Evolutionary conservation across 2,797 vertebrate genomes (phyloP).

Genomic region (Channallabes apus): DNA sequence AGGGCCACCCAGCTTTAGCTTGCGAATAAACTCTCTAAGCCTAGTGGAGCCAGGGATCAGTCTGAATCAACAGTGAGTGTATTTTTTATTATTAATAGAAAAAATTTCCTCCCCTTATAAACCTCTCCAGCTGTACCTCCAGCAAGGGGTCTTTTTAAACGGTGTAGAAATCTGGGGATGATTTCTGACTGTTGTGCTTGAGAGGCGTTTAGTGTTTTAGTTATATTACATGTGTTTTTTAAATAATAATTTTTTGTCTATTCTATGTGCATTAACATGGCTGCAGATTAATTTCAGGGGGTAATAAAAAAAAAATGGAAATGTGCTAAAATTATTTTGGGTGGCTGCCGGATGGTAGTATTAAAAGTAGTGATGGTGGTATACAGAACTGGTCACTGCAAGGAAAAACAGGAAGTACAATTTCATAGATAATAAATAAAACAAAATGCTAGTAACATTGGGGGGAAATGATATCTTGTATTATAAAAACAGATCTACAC

Average conservation of each 20-base stretch:
- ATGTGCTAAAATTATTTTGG: not conserved
- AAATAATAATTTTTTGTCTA: not conserved
- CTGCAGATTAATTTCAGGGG: not conserved
- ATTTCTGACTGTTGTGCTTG: not conserved
- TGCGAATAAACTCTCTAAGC: conserved; percentile 41
- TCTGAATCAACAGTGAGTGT: conserved; percentile 44
- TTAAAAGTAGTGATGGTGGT: not conserved
- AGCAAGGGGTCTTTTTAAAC: conserved; percentile 8
- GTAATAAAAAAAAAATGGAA: not conserved
- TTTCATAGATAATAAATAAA: not conserved
- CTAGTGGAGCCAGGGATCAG: conserved; percentile 38
- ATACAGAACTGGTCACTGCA: not conserved
- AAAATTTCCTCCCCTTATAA: conserved; percentile 22
- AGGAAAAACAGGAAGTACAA: not conserved
- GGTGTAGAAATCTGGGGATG: not conserved
- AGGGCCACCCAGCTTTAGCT: conserved; percentile 53
- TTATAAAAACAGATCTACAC: not conserved
- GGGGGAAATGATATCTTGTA: not conserved
- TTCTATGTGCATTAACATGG: not conserved
- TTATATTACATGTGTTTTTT: not conserved
- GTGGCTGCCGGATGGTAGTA: not conserved
- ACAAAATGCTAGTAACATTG: not conserved
- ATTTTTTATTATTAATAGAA: conserved; percentile 45
- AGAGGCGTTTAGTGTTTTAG: not conserved
- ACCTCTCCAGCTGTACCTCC: conserved; percentile 34